Conservation (phyloP, 2,888 invertebrate genomes). For the Melipona beecheii region DNA sequence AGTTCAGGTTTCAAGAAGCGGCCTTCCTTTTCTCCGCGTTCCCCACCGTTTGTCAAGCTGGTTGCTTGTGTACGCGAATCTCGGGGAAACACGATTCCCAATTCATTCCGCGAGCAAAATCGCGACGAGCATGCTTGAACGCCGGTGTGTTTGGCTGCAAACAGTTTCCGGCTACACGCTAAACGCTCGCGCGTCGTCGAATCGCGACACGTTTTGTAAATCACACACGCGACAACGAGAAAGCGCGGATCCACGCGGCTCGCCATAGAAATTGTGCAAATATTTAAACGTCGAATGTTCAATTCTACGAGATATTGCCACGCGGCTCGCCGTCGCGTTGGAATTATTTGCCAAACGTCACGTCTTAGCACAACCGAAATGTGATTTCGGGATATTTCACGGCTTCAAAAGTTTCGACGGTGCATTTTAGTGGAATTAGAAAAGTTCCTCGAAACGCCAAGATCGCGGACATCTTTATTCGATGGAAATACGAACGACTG, state of each 20-base stretch:
- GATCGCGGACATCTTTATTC: no score
- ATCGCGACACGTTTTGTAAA: slow-evolving; percentile 9
- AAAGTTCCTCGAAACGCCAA: no score
- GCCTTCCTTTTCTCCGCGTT: slow-evolving; percentile 18
- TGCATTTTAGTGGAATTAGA: no score
- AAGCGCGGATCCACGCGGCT: background rate
- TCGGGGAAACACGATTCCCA: slow-evolving; percentile 54
- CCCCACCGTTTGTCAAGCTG: background rate
- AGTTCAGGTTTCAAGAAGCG: slow-evolving; percentile 25
- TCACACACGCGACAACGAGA: slow-evolving; percentile 2
- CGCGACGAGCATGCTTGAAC: slow-evolving; percentile 11
- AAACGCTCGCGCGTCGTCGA: slow-evolving; percentile 39
- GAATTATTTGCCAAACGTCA: background rate
- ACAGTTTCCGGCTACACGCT: slow-evolving; percentile 34
- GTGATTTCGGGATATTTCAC: background rate
- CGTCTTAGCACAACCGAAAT: background rate
- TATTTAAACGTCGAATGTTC: slow-evolving; percentile 33
- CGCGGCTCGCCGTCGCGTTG: no score
- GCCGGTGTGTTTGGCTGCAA: background rate
- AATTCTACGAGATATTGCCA: background rate
- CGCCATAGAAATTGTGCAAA: slow-evolving; percentile 6
- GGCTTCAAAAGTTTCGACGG: no score
- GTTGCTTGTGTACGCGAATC: slow-evolving; percentile 40
- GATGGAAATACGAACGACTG: no score
- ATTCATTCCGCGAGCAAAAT: slow-evolving; percentile 52